phyloP scores from a whole-genome alignment of 1,140 invertebrate species.

The Antheraea pernyi region DNA sequence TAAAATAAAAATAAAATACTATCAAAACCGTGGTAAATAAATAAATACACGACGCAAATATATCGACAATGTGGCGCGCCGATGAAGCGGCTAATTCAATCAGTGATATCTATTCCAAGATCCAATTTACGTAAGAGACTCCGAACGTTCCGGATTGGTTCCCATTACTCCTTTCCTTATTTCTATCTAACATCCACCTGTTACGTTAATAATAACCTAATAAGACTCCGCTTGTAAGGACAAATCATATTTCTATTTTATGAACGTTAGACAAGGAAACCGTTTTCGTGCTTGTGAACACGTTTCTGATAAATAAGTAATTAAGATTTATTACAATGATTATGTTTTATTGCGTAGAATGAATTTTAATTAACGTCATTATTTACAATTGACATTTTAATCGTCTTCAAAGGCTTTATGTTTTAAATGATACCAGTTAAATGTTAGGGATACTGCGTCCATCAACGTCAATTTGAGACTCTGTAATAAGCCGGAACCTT shows the following conservation, averaged over 20 bases:
- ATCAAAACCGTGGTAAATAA: too few species aligned
- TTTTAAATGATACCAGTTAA: too few species aligned
- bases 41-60: not conserved
- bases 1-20: too few species aligned
- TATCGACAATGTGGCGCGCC: constrained; percentile 21
- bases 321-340: not conserved
- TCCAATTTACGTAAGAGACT: constrained; percentile 55
- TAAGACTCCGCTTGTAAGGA: not conserved
- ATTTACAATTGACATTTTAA: too few species aligned
- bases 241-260: not conserved
- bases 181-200: constrained; percentile 7
- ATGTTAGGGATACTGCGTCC: too few species aligned
- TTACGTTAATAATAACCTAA: not conserved
- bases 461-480: too few species aligned
- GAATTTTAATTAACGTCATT: not conserved
- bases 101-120: constrained; percentile 52
- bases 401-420: too few species aligned
- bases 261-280: not conserved
- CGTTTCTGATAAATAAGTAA: not conserved
- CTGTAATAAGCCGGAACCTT: too few species aligned
- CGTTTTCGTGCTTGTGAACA: not conserved
- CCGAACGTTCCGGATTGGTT: constrained; percentile 14
- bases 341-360: not conserved
- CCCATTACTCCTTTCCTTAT: constrained; percentile 13
- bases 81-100: constrained; percentile 57